These are phyloP conservation scores for Folsomia manolachei DNA, from an alignment of 2,888 invertebrate genomes.

Conservation along the genomic window DNA sequence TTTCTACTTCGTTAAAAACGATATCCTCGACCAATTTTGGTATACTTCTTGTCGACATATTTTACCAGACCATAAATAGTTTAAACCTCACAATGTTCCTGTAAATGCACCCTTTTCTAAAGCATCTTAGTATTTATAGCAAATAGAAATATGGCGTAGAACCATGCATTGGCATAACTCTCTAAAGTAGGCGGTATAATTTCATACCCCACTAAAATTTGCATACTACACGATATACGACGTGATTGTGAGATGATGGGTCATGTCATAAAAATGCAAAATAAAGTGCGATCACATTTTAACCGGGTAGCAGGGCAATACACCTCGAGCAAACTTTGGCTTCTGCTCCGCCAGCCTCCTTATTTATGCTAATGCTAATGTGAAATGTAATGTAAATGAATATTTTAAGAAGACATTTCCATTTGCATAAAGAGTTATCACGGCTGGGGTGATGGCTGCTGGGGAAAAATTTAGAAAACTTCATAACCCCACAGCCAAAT, in stretches of 20 bases:
- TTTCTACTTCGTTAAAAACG: too few relatives aligned
- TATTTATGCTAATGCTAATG: slow-evolving; percentile 7
- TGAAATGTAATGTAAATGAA: slow-evolving; percentile 2
- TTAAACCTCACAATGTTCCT: too few relatives aligned
- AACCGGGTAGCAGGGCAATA: background rate
- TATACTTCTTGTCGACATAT: too few relatives aligned
- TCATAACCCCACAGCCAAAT: background rate
- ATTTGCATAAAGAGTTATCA: background rate
- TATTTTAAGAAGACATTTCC: slow-evolving; percentile 2
- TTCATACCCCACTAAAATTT: slow-evolving; percentile 1
- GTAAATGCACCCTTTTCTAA: too few relatives aligned
- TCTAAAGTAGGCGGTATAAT: background rate
- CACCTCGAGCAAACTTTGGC: background rate
- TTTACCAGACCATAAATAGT: too few relatives aligned
- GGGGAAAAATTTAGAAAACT: background rate
- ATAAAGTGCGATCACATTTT: slow-evolving; percentile 2
- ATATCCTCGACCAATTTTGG: too few relatives aligned
- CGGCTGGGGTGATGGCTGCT: background rate
- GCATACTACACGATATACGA: background rate
- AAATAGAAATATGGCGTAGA: too few relatives aligned
- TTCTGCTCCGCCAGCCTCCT: background rate
- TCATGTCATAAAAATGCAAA: slow-evolving; percentile 10
- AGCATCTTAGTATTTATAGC: too few relatives aligned
- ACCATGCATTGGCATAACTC: too few relatives aligned
- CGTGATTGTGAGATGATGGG: slow-evolving; percentile 5